Conservation (phyloP, 2,797 vertebrate genomes). For the Falco berigora region DNA sequence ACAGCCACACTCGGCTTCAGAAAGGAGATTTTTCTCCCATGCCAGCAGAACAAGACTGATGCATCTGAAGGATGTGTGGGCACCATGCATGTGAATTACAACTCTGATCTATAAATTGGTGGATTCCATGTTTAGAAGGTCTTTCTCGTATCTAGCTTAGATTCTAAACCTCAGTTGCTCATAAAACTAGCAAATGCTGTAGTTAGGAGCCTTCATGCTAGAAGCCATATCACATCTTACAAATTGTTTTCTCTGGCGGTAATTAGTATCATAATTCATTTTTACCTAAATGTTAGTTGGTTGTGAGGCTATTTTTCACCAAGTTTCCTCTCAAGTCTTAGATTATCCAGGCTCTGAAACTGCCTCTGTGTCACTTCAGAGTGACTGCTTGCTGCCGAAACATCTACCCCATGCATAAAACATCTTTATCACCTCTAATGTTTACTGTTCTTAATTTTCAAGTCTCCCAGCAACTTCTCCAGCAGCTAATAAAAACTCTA, state of each 20-base stretch:
- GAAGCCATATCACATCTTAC: not conserved
- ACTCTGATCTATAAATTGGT: not conserved
- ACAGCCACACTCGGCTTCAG: not conserved
- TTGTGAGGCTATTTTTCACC: not conserved
- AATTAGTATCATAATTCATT: not conserved
- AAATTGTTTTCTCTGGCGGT: not conserved
- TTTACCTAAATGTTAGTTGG: not conserved
- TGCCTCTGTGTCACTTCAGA: not conserved
- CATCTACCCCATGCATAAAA: not conserved
- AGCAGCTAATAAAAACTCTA: not conserved
- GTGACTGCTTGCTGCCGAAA: not conserved
- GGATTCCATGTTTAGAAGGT: not conserved
- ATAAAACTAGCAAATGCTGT: not conserved
- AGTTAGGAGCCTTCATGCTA: not conserved
- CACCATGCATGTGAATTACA: rapidly evolving
- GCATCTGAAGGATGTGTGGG: not conserved
- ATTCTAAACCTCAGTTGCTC: not conserved
- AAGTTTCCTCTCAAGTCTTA: not conserved
- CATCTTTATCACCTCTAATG: not conserved
- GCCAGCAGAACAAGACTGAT: not conserved
- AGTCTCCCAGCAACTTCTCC: not conserved
- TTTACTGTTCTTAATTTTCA: conserved; percentile 19
- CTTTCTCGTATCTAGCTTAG: not conserved
- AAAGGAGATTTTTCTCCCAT: not conserved
- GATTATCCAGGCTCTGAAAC: not conserved